Base-by-base conservation (phyloP, 2,888 invertebrate genomes). In the Drosophila paranaensis region DNA sequence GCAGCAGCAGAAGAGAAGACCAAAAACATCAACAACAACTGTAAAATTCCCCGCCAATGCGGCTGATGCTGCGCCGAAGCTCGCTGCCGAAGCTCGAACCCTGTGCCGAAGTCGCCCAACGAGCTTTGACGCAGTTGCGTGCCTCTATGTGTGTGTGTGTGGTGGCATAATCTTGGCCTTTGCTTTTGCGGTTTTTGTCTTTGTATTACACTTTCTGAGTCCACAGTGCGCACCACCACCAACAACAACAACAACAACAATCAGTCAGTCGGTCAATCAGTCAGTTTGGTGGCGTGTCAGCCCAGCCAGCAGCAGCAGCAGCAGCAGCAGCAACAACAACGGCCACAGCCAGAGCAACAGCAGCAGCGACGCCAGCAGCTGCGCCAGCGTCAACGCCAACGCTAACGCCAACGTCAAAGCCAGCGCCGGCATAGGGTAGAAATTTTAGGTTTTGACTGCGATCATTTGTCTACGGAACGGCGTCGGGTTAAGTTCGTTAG, bases 381-480 rank as follows among this genome's bases (percentile, higher is more conserved):
- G 20, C 50, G 71, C 35, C 48, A 42, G 35, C 68, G 8, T 46
- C 62, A 27, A 42, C 40, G 58, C 45, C 40, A 37, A 67, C 57
- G 55, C 39, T 66, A 68, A 74, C 77, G 75, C 25, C 58, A 45
- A 57, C 58, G 62, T 30, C 64, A 73, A 62, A 68, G 78, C 71
- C 70, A 67, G 71, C 79, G 79, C 70, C 71, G 72, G 73, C 72
- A 78, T 89, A 79, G 85, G 90, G 90, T 86, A 91, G 79, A 85
- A 86, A 83, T 74, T 85, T 89, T 77, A 56, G 71, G 71, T 74
- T 88, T 88, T 81, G 81, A 77, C 83, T 83, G 77, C 80, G 90
- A 84, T 91, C 91, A 91, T 90, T 91, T 88, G 90, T 90, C 82
- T 88, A 87, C 91, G 85, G 87, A 83, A 82, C 91, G 82, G 82